Conservation (phyloP, 2,888 invertebrate genomes). For the Brachypterus glaber region DNA sequence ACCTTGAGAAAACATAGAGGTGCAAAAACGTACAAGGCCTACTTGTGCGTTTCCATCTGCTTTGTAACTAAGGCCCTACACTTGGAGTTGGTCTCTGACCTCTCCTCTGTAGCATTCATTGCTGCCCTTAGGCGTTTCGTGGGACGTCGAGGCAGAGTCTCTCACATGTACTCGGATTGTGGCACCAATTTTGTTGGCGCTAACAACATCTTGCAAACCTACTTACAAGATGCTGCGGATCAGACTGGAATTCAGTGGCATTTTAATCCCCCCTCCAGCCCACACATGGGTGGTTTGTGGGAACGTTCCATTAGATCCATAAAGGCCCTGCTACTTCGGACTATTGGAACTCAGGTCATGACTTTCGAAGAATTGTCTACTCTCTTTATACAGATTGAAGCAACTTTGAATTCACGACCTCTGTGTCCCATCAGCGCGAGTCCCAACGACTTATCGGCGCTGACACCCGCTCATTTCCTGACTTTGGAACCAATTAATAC, state of each 20-base stretch:
- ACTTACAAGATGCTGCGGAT: constrained; percentile 6
- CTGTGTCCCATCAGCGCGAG: constrained; percentile 21
- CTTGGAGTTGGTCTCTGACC: constrained; percentile 23
- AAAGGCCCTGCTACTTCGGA: constrained; percentile 24
- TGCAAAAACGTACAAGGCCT: constrained; percentile 16
- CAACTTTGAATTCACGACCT: constrained; percentile 29
- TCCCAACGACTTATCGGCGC: constrained; percentile 19
- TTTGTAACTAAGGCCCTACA: constrained; percentile 26
- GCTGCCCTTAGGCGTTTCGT: constrained; percentile 11
- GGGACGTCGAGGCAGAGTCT: constrained; percentile 10
- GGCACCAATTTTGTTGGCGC: constrained; percentile 18
- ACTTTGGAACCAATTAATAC: constrained; percentile 12
- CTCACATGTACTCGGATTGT: constrained; percentile 9
- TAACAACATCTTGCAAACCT: constrained; percentile 3
- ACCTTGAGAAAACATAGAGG: constrained; percentile 13
- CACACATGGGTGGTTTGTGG: constrained; percentile 30
- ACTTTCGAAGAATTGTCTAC: constrained; percentile 30
- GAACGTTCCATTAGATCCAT: constrained; percentile 27
- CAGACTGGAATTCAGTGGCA: constrained; percentile 20
- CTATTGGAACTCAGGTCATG: constrained; percentile 20
- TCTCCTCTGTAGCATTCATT: constrained; percentile 23
- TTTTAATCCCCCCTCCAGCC: constrained; percentile 28
- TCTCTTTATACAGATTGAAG: constrained; percentile 25
- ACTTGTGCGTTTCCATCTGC: constrained; percentile 22
- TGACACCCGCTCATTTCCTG: constrained; percentile 26